Percentiles rank a stretch among this genome's conserved stretches.
phyloP scores from a whole-genome alignment of 2,797 vertebrate genomes.

The Takifugu ocellatus region DNA sequence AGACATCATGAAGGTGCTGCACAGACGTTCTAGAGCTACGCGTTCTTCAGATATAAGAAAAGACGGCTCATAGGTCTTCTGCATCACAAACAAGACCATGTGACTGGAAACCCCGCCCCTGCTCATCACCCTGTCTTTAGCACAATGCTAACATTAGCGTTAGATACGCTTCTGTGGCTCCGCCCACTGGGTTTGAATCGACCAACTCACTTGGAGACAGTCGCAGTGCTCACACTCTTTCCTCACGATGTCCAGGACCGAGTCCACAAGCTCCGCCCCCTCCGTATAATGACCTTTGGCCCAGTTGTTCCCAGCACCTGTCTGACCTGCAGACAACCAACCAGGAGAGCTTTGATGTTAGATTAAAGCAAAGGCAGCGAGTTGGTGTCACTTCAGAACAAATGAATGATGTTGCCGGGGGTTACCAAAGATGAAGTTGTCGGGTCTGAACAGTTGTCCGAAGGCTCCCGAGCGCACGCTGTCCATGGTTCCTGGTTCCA shows the following conservation, averaged over 20 bases:
- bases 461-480: slow-evolving; percentile 80
- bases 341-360: not conserved
- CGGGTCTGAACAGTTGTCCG: slow-evolving; percentile 80
- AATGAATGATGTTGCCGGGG: not conserved
- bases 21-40: too few relatives aligned
- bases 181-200: not conserved
- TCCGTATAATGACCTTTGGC: slow-evolving; percentile 96
- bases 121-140: too few relatives aligned
- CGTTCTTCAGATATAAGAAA: too few relatives aligned
- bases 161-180: not conserved
- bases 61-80: too few relatives aligned
- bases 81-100: too few relatives aligned
- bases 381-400: not conserved
- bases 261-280: slow-evolving; percentile 91
- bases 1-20: not conserved
- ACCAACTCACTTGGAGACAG: slow-evolving; percentile 69
- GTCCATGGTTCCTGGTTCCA: slow-evolving; percentile 84
- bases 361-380: slow-evolving; percentile 6
- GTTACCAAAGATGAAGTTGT: slow-evolving; percentile 83
- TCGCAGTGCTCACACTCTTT: slow-evolving; percentile 92
- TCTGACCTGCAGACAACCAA: slow-evolving; percentile 82
- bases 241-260: slow-evolving; percentile 87
- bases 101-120: too few relatives aligned
- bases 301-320: slow-evolving; percentile 96
- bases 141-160: too few relatives aligned